A percentile compares a stretch with the other conserved stretches of the same genome.
Evolutionary conservation across 2,888 invertebrate species (phyloP).

Genomic region (Julus scandinavius): DNA sequence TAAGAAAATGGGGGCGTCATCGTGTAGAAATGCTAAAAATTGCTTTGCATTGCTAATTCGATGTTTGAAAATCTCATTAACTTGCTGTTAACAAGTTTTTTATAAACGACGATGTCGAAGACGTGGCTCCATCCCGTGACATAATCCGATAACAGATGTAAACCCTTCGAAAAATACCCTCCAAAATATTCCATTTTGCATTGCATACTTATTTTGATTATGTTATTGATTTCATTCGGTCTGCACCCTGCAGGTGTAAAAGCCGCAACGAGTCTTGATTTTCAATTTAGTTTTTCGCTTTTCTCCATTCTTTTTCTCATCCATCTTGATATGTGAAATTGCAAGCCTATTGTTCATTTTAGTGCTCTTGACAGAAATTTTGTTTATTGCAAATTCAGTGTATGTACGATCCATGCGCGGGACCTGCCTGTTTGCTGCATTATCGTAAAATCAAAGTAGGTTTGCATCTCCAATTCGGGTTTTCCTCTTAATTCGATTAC

Average conservation of each 20-base stretch:
- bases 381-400: conserved; percentile 20
- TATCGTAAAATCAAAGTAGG: conserved; percentile 34
- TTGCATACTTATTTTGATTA: background rate
- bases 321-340: conserved; percentile 30
- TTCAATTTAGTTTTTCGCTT: conserved; percentile 28
- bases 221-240: conserved; percentile 16
- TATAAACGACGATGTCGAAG: no score
- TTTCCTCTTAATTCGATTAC: conserved; percentile 16
- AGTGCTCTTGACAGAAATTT: conserved; percentile 19
- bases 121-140: no score
- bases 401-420: conserved; percentile 3
- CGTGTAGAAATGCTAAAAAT: no score
- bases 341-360: conserved; percentile 40
- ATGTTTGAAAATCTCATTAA: no score
- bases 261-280: conserved; percentile 3
- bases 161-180: no score
- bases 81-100: no score
- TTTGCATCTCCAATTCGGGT: conserved; percentile 44
- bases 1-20: no score
- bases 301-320: conserved; percentile 20
- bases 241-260: background rate
- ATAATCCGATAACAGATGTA: no score
- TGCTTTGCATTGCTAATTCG: no score
- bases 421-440: background rate
- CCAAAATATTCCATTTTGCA: background rate